Evolutionary conservation across 2,797 vertebrate species (phyloP), one percentile per base, ranked within the genome.

Genomic region (Xyrichtys novacula): DNA sequence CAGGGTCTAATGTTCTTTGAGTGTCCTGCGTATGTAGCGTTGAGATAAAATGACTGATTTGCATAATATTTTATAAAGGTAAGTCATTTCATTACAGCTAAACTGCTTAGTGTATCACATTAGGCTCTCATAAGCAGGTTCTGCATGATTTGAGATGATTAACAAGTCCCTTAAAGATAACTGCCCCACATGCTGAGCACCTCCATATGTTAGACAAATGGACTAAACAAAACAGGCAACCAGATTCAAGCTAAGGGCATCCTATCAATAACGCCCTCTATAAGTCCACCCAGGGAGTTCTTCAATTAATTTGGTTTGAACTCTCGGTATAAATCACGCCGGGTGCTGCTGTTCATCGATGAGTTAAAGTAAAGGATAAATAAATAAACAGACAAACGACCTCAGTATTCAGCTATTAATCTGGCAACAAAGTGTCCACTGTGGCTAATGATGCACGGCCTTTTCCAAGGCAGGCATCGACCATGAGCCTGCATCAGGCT

Each of bases 31-130:
- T 62, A 66, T 84, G 81, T 69, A 32, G 39, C 44, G 76, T 67
- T 0, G 32, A 88, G 87, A 91, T 89, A 88, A 88, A 89, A 80
- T 71, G 71, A 81, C 40, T 52, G 58, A 90, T 90, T 87, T 88
- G 60, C 81, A 83, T 81, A 79, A 74, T 64, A 34, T 69, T 66
- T 39, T 76, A 60, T 87, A 89, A 88, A 70, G 59, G 52, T 73
- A 69, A 65, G 58, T 66, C 28, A 58, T 80, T 83, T 87, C 67
- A 74, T 83, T 59, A 65, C 6, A 31, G 67, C 34, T 48, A 74
- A 87, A 80, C 65, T 48, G 79, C 52, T 36, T 9, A 65, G 47
- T 25, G 31, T 17, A 61, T 50, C 38, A 55, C 48, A 81, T 69
- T 36, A 62, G 71, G 65, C 68, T 54, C n/a, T 26, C 58, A 71